These are phyloP conservation scores for Sebastiscus albofasciatus DNA, from an alignment of 2,797 vertebrate genomes.

Conservation along the genomic window DNA sequence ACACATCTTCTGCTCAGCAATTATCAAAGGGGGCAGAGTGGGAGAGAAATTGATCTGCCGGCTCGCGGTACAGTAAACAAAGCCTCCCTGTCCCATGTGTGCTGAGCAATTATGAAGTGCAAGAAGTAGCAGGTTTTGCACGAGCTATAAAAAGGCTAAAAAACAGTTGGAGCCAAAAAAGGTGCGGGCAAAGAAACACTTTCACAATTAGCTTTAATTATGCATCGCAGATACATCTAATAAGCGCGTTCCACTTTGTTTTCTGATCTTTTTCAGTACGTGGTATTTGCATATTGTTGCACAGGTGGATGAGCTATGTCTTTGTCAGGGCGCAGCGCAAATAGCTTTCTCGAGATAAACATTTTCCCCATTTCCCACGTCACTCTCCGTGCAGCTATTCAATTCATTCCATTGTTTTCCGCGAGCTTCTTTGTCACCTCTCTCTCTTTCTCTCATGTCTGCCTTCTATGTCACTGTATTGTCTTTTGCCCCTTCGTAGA, in stretches of 20 bases:
- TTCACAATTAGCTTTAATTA: conserved; percentile 53
- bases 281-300: not conserved
- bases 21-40: conserved; percentile 74
- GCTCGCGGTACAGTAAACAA: conserved; percentile 76
- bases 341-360: conserved; percentile 23
- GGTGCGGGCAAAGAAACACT: conserved; percentile 24
- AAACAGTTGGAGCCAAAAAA: conserved; percentile 34
- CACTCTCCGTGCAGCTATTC: conserved; percentile 34
- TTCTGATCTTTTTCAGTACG: conserved; percentile 14
- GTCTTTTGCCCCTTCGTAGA: conserved; percentile 53
- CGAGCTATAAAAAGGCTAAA: conserved; percentile 59
- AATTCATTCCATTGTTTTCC: conserved; percentile 51
- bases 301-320: conserved; percentile 1
- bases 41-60: conserved; percentile 77
- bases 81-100: conserved; percentile 73
- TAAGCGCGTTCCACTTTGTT: conserved; percentile 21
- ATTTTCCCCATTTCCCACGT: conserved; percentile 19
- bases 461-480: conserved; percentile 48
- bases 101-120: conserved; percentile 79
- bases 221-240: conserved; percentile 25
- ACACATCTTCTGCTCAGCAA: conserved; percentile 72
- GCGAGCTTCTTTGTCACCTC: conserved; percentile 51
- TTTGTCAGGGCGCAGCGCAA: not conserved
- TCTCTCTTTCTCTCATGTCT: conserved; percentile 24
- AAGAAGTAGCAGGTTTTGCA: conserved; percentile 67